Evolutionary conservation across 2,888 invertebrate species (phyloP).

Genomic region (Poecilobothrus nobilitatus): DNA sequence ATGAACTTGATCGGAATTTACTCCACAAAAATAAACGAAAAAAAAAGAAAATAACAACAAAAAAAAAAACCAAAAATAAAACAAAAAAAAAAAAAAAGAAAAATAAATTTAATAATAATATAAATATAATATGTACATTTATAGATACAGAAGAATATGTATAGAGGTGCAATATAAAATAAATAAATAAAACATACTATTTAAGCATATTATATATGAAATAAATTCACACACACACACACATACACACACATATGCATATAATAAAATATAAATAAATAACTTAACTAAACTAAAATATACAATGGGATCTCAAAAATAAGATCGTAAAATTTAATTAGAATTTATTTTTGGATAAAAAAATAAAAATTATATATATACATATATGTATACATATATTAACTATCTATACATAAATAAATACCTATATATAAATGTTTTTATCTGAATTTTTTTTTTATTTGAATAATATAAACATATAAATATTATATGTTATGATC

Average conservation of each 20-base stretch:
- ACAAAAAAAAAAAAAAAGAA: background rate
- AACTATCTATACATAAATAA: background rate
- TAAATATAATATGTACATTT: too few relatives aligned
- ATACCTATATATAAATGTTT: background rate
- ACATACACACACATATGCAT: background rate
- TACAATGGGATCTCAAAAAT: background rate
- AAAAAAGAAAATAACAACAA: background rate
- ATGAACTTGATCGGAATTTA: constrained; percentile 4
- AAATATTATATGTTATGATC: too few relatives aligned
- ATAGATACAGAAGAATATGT: background rate
- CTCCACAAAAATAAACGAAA: background rate
- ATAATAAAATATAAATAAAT: background rate
- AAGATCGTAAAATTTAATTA: constrained; percentile 6
- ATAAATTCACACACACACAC: background rate
- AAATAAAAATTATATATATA: background rate
- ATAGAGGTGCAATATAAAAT: background rate
- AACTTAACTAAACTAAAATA: background rate
- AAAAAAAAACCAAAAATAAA: background rate
- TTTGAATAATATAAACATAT: too few relatives aligned
- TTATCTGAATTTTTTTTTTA: background rate
- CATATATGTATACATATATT: background rate
- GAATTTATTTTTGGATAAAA: background rate
- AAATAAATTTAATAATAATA: too few relatives aligned
- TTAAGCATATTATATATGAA: too few relatives aligned
- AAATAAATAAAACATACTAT: too few relatives aligned